Evolutionary conservation across 2,113 vertebrate genomes (phyloP), one percentile per base, ranked within the genome.

Genomic region (Malurus alboscapulatus): DNA sequence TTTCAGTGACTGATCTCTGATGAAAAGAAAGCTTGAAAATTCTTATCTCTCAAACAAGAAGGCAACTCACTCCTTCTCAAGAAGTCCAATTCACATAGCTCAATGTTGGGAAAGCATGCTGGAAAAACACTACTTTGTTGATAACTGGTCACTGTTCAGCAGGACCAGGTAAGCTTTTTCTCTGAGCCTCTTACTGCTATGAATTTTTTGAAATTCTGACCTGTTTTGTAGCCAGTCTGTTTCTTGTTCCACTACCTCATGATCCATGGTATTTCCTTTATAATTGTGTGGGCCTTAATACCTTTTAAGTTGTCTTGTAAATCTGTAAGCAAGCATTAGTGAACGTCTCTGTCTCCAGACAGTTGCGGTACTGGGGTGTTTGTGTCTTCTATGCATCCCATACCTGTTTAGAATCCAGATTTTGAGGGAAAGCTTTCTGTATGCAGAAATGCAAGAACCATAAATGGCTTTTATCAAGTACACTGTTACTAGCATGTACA

Each of bases 211-310:
- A 77, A 94, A 58, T 66, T 84, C 14, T 88, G 2, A 61, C 6
- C 81, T 59, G 13, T 78, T 87, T 92, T 65, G 53, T 45, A 84
- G 69, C 81, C 89, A 84, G 44, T 74, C 72, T 78, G 7, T 83
- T 88, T 74, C 68, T 81, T 67, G 22, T 86, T 82, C 30, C 12
- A 34, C 45, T 85, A 68, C 36, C 15, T 94, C 74, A 75, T 0
- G 30, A 75, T 95, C 68, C 89, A 87, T 95, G 91, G 77, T 92
- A 92, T 92, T 94, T 95, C 69, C 93, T 91, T 95, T 92, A 76
- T 75, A 50, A 51, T 26, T 93, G 42, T 82, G 54, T 30, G 7
- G 29, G 14, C n/a, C 15, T 87, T 67, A 17, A 22, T 5, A 25
- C 29, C 11, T 91, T 81, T 14, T 26, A 57, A 87, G 17, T 59